Base-by-base conservation (phyloP, 1,140 invertebrate genomes). In the Zaprionus tsacasi region DNA sequence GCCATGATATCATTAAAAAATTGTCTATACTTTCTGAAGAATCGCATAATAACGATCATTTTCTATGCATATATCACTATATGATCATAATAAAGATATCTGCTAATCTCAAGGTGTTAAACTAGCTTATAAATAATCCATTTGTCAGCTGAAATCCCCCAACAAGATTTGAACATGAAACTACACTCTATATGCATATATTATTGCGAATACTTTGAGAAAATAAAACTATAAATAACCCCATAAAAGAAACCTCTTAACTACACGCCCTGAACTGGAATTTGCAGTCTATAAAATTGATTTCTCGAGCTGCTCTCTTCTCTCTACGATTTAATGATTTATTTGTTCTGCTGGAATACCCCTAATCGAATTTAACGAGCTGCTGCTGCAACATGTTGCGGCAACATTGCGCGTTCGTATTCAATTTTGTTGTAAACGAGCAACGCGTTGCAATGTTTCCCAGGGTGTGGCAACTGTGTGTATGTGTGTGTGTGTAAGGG, bases 371-470 rank as follows among this genome's bases (percentile, higher is more conserved):
- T 21, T 50, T 25, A 50, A 25, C 45, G 45, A 50, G 45, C 45
- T 50, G 45, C 17, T 25, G 45, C 45, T 50, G 45, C 45, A 55
- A 55, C 21, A 55, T 55, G 52, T 55, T 55, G 52, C 52, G 43
- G 45, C 33, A 11, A 30, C 27, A 30, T 30, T 40, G 38, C 38
- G 5, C 13, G 10, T 38, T 40, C 12, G 38, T n/a, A 45, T 40
- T 40, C 38, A n/a, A 40, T 40, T 43, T 15, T 30, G 21, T 21
- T 30, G 27, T 30, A 30, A 30, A 5, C 40, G n/a, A 50, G 17
- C 45, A 50, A 8, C 45, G 17, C 45, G 13, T 50, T 50, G 45
- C 45, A 52, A 11, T 59, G 61, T 45, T 71, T 71, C 54, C 61
- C 70, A 72, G 55, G 55, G 36, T n/a, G 21, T 45, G 40, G n/a